Evolutionary conservation across 2,113 vertebrate species (phyloP).

Genomic region (Eretmochelys imbricata): DNA sequence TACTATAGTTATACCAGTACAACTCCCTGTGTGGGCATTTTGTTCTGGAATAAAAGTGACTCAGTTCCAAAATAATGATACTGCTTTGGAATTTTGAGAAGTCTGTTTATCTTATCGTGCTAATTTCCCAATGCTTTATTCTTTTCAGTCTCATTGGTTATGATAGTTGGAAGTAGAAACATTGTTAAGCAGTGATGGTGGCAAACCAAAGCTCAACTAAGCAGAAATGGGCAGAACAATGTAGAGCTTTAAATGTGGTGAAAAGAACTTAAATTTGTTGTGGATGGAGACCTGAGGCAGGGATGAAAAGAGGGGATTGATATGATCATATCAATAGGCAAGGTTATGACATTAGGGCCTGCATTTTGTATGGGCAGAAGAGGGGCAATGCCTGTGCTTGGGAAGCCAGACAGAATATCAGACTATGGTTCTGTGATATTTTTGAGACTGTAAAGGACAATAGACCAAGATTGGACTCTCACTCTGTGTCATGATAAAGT

Average conservation of each 20-base stretch:
- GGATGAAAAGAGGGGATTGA: conserved; percentile 40
- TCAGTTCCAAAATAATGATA: conserved; percentile 42
- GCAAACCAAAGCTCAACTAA: conserved; percentile 55
- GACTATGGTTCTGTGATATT: neutral
- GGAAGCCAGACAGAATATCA: neutral
- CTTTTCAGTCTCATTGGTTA: conserved; percentile 48
- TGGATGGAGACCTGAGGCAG: conserved; percentile 45
- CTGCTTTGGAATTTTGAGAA: conserved; percentile 29
- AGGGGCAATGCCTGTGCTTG: conserved; percentile 63
- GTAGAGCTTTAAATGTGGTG: conserved; percentile 62
- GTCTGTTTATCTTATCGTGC: conserved; percentile 4
- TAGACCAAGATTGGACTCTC: neutral
- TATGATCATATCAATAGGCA: conserved; percentile 68
- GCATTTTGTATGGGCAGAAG: conserved; percentile 64
- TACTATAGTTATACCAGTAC: neutral
- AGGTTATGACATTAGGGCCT: conserved; percentile 61
- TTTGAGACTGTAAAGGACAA: neutral
- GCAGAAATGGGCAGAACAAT: conserved; percentile 43
- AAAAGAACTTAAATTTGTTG: conserved; percentile 71
- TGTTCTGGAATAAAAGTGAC: conserved; percentile 15
- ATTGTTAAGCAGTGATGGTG: conserved; percentile 14
- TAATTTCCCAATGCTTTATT: conserved; percentile 34
- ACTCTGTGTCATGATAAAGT: fast-evolving
- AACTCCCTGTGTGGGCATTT: neutral
- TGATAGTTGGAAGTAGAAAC: conserved; percentile 29